Evolutionary conservation across 2,888 invertebrate species (phyloP).

Genomic region (Halictus quadricinctus): DNA sequence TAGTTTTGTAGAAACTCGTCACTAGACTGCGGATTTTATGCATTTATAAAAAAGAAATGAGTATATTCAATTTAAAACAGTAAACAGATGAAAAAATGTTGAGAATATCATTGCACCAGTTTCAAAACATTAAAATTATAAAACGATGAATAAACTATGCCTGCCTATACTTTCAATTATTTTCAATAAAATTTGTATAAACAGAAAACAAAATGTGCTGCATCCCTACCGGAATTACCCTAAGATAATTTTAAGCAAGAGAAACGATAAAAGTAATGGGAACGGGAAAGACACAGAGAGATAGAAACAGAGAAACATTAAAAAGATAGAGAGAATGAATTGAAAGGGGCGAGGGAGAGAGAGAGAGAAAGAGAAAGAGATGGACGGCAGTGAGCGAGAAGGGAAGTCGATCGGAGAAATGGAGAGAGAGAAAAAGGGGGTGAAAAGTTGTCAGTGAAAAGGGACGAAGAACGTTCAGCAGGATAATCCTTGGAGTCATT

Average conservation of each 20-base stretch:
- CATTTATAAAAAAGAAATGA: too few relatives aligned
- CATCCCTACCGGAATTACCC: too few relatives aligned
- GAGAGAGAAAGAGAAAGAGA: background rate
- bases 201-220: too few relatives aligned
- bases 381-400: constrained; percentile 22
- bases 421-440: background rate
- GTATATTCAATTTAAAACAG: too few relatives aligned
- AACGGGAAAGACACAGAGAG: background rate
- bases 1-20: background rate
- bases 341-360: constrained; percentile 1
- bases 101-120: too few relatives aligned
- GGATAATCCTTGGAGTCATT: constrained; percentile 81
- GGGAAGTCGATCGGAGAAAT: constrained; percentile 1
- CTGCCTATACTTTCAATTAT: too few relatives aligned
- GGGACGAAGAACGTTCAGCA: constrained; percentile 62
- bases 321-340: background rate
- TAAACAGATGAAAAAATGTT: too few relatives aligned
- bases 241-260: background rate
- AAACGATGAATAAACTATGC: too few relatives aligned
- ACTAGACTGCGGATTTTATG: too few relatives aligned
- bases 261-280: background rate
- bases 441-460: constrained; percentile 21
- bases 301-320: background rate
- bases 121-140: too few relatives aligned
- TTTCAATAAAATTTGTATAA: too few relatives aligned